Evolutionary conservation across 2,888 invertebrate genomes (phyloP).

Genomic region (Steinernema scapterisci): DNA sequence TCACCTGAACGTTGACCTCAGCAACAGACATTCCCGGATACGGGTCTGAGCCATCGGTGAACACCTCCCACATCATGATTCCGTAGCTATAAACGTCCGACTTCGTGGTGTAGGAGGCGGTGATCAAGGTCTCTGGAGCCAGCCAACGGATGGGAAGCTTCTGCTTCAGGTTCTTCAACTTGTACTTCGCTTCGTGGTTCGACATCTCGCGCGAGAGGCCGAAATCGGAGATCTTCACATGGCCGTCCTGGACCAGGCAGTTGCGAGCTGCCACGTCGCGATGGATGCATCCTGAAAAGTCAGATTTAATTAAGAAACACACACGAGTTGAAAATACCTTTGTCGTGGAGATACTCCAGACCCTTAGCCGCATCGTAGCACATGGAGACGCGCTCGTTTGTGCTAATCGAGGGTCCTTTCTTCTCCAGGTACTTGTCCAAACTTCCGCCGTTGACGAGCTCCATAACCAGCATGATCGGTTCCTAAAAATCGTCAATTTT

Average conservation of each 20-base stretch:
- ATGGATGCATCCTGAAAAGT: slow-evolving; percentile 47
- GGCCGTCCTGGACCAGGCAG: slow-evolving; percentile 47
- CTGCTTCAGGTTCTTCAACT: slow-evolving; percentile 49
- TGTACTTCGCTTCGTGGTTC: slow-evolving; percentile 50
- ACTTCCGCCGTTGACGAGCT: slow-evolving; percentile 48
- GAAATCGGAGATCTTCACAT: slow-evolving; percentile 54
- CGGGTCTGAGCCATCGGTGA: slow-evolving; percentile 49
- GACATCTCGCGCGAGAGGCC: slow-evolving; percentile 52
- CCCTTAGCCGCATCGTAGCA: slow-evolving; percentile 50
- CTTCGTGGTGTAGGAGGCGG: slow-evolving; percentile 47
- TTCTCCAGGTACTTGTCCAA: slow-evolving; percentile 47
- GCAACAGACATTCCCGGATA: slow-evolving; percentile 50
- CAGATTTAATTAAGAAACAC: too few relatives aligned
- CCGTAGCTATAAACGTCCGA: slow-evolving; percentile 55
- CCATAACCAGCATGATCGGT: slow-evolving; percentile 56
- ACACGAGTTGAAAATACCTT: too few relatives aligned
- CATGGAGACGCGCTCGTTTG: slow-evolving; percentile 37
- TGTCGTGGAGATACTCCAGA: slow-evolving; percentile 51
- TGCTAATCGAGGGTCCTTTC: slow-evolving; percentile 36
- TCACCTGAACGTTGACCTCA: slow-evolving; percentile 47
- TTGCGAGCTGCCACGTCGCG: slow-evolving; percentile 52
- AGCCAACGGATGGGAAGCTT: slow-evolving; percentile 55
- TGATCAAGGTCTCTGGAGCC: slow-evolving; percentile 52
- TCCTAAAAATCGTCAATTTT: slow-evolving; percentile 36
- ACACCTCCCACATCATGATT: slow-evolving; percentile 52